A percentile compares a stretch with the other conserved stretches of the same genome.
These are phyloP conservation scores for Diplolepis rosae DNA, from an alignment of 2,888 invertebrate genomes.

Conservation along the genomic window DNA sequence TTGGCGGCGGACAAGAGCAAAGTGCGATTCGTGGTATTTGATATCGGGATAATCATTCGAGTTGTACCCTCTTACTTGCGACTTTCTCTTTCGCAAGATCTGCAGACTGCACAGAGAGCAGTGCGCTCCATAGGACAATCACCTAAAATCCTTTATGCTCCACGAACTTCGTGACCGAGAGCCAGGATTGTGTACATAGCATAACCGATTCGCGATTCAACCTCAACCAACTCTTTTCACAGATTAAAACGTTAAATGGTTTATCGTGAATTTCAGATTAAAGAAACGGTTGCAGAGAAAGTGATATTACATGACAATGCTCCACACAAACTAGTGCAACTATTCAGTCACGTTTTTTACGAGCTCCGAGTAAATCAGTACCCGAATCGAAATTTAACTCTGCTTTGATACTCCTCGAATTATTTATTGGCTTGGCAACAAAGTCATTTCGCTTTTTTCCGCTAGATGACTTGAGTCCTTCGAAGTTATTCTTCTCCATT, in stretches of 20 bases:
- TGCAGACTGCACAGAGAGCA: constrained; percentile 42
- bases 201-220: not conserved
- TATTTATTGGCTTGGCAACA: no score
- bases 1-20: constrained; percentile 57
- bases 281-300: constrained; percentile 19
- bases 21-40: constrained; percentile 73
- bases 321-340: not conserved
- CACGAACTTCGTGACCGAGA: constrained; percentile 30
- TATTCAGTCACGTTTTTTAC: not conserved
- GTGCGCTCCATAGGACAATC: constrained; percentile 45
- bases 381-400: no score
- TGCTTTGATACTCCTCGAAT: no score
- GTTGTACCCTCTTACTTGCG: constrained; percentile 50
- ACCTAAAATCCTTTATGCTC: constrained; percentile 48
- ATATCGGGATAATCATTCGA: constrained; percentile 71
- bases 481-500: no score
- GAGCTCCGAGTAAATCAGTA: no score
- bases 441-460: no score
- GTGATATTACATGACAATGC: constrained; percentile 20
- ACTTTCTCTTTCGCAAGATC: constrained; percentile 55
- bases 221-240: constrained; percentile 14
- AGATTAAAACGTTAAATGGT: constrained; percentile 8
- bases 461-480: no score
- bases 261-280: constrained; percentile 23
- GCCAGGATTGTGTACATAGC: not conserved